These are phyloP conservation scores for Numenius arquata DNA, from an alignment of 2,113 vertebrate species.

Conservation along the genomic window DNA sequence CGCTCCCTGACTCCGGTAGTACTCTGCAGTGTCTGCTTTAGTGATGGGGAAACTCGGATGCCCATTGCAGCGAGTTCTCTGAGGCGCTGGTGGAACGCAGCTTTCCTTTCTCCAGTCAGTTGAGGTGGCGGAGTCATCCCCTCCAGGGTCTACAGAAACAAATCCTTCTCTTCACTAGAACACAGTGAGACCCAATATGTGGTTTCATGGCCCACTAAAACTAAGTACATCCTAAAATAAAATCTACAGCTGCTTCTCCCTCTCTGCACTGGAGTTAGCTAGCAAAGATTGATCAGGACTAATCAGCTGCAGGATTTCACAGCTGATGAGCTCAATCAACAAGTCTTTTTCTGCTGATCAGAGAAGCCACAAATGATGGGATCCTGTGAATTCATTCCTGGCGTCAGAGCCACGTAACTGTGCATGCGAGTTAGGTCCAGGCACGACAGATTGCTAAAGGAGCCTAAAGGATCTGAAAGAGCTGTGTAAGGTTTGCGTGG, in stretches of 20 bases:
- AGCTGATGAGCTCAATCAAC: background rate
- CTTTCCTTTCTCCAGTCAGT: background rate
- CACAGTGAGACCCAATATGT: background rate
- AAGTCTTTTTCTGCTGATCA: background rate
- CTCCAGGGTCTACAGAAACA: background rate
- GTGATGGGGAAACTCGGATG: background rate
- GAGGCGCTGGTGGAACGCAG: rapidly evolving
- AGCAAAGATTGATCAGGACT: background rate
- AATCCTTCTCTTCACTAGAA: background rate
- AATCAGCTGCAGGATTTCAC: background rate
- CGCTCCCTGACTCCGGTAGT: background rate
- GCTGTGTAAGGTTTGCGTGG: background rate
- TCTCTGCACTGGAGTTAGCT: background rate
- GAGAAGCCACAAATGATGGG: background rate
- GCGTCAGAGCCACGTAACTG: background rate
- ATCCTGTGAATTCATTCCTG: background rate
- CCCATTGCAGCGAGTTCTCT: background rate
- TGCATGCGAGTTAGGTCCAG: background rate
- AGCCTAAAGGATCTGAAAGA: background rate
- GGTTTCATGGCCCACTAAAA: background rate
- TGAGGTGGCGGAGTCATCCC: background rate
- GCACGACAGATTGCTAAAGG: background rate
- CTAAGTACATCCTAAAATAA: background rate
- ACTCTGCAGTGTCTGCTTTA: background rate
- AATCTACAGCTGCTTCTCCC: background rate